A percentile compares a stretch with the other conserved stretches of the same genome.
phyloP scores from a whole-genome alignment of 2,797 vertebrate genomes.

The Acomys russatus region DNA sequence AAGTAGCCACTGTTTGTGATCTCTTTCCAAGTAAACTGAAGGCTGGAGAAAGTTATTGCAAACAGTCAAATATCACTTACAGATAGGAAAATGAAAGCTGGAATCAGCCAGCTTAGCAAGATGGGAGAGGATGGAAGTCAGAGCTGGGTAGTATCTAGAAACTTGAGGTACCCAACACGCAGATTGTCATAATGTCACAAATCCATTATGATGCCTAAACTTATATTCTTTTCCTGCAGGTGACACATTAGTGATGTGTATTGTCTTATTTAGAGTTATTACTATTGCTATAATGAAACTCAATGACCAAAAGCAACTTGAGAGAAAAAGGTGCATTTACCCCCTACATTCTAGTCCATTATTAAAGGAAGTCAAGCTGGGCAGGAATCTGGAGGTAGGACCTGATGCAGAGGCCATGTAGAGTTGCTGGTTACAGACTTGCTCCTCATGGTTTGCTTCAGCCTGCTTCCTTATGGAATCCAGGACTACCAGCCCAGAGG shows the following conservation, averaged over 20 bases:
- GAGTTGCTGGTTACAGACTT: too few relatives aligned
- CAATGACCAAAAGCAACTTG: background rate
- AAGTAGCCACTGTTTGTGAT: background rate
- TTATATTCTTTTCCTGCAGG: background rate
- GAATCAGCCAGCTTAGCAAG: background rate
- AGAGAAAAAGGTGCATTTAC: background rate
- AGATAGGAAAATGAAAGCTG: background rate
- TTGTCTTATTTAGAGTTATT: background rate
- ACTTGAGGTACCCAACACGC: background rate
- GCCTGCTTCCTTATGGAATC: background rate
- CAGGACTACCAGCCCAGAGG: background rate
- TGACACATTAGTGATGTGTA: background rate
- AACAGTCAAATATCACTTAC: background rate
- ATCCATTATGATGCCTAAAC: background rate
- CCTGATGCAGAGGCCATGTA: background rate
- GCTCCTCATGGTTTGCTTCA: background rate
- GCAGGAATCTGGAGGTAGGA: too few relatives aligned
- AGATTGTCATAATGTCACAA: slow-evolving; percentile 4
- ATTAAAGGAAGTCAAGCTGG: background rate
- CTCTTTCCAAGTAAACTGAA: background rate
- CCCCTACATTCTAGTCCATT: background rate
- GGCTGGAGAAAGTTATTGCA: background rate
- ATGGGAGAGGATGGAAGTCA: background rate
- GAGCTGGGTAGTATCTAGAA: background rate
- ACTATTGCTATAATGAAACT: background rate